Evolutionary conservation across 2,888 invertebrate species (phyloP).

Genomic region (Onthophagus sagittarius): DNA sequence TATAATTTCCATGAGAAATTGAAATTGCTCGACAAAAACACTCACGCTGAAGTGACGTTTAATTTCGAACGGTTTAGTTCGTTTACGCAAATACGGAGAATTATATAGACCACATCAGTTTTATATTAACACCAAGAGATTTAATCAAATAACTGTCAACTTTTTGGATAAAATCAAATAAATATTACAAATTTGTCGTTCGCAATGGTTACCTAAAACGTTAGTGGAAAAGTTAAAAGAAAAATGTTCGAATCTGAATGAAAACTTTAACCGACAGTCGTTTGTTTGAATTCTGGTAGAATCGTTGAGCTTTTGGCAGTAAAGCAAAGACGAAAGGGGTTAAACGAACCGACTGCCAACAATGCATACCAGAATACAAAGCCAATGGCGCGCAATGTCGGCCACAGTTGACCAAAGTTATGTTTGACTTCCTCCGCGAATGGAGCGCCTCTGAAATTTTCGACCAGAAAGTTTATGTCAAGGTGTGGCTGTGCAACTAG

Average conservation of each 20-base stretch:
- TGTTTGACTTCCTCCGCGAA: constrained; percentile 10
- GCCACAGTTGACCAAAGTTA: constrained; percentile 13
- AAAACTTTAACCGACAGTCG: neutral
- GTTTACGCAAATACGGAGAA: neutral
- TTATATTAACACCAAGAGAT: neutral
- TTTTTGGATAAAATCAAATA: neutral
- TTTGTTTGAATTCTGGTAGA: neutral
- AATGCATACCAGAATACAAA: constrained; percentile 6
- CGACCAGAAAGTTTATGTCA: constrained; percentile 10
- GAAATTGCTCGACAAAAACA: constrained; percentile 24
- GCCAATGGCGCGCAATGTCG: neutral
- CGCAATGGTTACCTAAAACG: neutral
- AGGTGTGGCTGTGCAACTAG: constrained; percentile 7
- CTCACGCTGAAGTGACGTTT: neutral
- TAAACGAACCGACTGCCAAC: neutral
- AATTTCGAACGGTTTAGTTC: neutral
- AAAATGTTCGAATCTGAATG: neutral
- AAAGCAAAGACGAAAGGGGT: neutral
- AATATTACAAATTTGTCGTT: neutral
- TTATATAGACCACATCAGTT: neutral
- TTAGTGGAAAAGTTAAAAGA: neutral
- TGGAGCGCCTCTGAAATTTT: neutral
- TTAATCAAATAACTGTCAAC: neutral
- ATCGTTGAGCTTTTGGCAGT: neutral
- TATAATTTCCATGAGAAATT: constrained; percentile 21